Percentiles rank a stretch among this genome's conserved stretches.
phyloP scores from a whole-genome alignment of 1,140 invertebrate species.

The Ptiloglossa arizonensis region DNA sequence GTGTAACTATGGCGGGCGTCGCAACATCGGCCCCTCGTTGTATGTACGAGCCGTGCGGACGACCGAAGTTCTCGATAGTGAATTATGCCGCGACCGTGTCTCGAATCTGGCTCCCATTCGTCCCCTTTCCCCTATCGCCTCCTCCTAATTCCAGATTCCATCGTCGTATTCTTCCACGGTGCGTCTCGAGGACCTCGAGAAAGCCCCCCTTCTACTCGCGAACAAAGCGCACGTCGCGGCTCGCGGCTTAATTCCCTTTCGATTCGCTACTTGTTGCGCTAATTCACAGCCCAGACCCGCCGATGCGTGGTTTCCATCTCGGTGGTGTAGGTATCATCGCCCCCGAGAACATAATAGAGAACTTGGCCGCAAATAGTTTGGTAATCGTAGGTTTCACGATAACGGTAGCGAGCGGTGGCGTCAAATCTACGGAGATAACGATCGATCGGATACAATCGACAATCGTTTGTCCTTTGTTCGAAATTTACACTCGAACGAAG shows the following conservation, averaged over 20 bases:
- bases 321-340: not conserved
- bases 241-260: slow-evolving; percentile 37
- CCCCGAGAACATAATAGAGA: not conserved
- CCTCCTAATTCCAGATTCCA: slow-evolving; percentile 16
- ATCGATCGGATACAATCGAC: no score
- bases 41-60: not conserved
- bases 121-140: no score
- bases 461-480: no score
- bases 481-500: no score
- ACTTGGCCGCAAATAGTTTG: not conserved
- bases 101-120: no score
- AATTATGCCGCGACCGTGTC: slow-evolving; percentile 57
- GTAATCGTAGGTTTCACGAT: not conserved
- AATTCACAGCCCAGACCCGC: slow-evolving; percentile 15
- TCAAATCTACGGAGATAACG: no score
- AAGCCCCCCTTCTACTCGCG: no score
- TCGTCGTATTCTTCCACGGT: slow-evolving; percentile 27
- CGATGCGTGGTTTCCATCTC: not conserved
- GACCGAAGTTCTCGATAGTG: slow-evolving; percentile 43
- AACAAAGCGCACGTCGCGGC: slow-evolving; percentile 28
- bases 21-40: not conserved
- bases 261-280: slow-evolving; percentile 50
- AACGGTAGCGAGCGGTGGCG: no score
- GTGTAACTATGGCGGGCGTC: slow-evolving; percentile 30
- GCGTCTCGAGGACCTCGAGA: slow-evolving; percentile 9